A percentile compares a stretch with the other conserved stretches of the same genome.
Evolutionary conservation across 2,888 invertebrate species (phyloP).

Genomic region (Latheticus oryzae): DNA sequence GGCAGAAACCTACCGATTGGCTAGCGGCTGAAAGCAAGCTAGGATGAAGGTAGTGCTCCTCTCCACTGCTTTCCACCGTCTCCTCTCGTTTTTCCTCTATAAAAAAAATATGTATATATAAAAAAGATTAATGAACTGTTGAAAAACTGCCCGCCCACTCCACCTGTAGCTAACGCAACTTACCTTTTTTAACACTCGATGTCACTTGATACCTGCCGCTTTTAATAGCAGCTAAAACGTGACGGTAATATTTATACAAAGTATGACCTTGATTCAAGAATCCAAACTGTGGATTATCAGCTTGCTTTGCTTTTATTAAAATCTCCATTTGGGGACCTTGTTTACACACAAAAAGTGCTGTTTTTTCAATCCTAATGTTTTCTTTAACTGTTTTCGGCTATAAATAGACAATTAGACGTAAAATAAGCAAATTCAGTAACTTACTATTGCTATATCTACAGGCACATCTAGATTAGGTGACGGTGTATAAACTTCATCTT

Average conservation of each 20-base stretch:
- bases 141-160: slow-evolving; percentile 5
- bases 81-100: slow-evolving; percentile 51
- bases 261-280: slow-evolving; percentile 89
- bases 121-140: slow-evolving; percentile 6
- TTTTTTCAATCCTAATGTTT: slow-evolving; percentile 95
- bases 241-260: slow-evolving; percentile 90
- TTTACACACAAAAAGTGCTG: slow-evolving; percentile 85
- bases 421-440: slow-evolving; percentile 53
- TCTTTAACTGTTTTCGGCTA: slow-evolving; percentile 90
- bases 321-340: slow-evolving; percentile 99
- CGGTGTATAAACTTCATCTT: slow-evolving; percentile 81
- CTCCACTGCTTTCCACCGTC: slow-evolving; percentile 68
- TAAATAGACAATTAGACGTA: slow-evolving; percentile 47
- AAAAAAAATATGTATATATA: slow-evolving; percentile 4
- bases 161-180: too few species aligned
- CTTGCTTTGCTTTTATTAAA: slow-evolving; percentile 96
- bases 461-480: slow-evolving; percentile 82
- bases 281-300: slow-evolving; percentile 91
- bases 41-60: slow-evolving; percentile 86
- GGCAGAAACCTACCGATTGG: slow-evolving; percentile 72
- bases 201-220: slow-evolving; percentile 71
- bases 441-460: slow-evolving; percentile 77
- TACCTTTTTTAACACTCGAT: slow-evolving; percentile 52
- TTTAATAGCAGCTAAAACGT: slow-evolving; percentile 77
- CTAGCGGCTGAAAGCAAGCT: slow-evolving; percentile 74